Base-by-base conservation (phyloP, 2,797 vertebrate species). In the Aphelocoma californica region DNA sequence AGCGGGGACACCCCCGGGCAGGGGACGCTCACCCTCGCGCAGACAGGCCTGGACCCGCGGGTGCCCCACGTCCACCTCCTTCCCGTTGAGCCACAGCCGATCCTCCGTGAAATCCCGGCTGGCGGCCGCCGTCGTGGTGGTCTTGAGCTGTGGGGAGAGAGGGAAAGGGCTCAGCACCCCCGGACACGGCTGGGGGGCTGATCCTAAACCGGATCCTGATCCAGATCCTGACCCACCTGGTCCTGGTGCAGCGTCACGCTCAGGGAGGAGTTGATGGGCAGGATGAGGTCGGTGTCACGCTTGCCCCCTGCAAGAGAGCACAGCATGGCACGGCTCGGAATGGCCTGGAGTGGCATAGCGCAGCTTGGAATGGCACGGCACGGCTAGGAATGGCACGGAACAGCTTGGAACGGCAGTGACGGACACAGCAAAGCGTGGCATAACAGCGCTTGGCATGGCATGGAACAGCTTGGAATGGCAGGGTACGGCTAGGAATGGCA, bases 241-340 rank as follows among this genome's bases (percentile, higher is more conserved):
- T 99, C 99, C 97, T 99, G 99, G 96, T 99, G 98, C 95, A 99
- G 88, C 0, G 99, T 99, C 80, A 99, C 98, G 8, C 99, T 99
- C 91, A 99, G 97, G 0, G 99, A 99, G 20, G 99, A 99, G 97
- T 99, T 99, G 82, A 99, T 98, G 38, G 99, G 99, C 74, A 99
- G 97, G 96, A 99, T 98, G 91, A 99, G 97, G 12, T 99, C 98
- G 84, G 99, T 98, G 92, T 99, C 97, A 24, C 99, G 98, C 97
- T 99, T 99, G 4, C 99, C 99, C 99, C 99, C 99, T 99, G 94
- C 19, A 96, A 79, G 24, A 77, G 42, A 96, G 66, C 42, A 36
- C 0, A 1, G 65, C 28, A 23, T 1, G 38, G 62, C 23, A 58
- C 0, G 1, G 53, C 53, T 23, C 20, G 45, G 34, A n/a, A 32